These are phyloP conservation scores for Poecile montanus DNA, from an alignment of 2,797 vertebrate species.

Conservation along the genomic window DNA sequence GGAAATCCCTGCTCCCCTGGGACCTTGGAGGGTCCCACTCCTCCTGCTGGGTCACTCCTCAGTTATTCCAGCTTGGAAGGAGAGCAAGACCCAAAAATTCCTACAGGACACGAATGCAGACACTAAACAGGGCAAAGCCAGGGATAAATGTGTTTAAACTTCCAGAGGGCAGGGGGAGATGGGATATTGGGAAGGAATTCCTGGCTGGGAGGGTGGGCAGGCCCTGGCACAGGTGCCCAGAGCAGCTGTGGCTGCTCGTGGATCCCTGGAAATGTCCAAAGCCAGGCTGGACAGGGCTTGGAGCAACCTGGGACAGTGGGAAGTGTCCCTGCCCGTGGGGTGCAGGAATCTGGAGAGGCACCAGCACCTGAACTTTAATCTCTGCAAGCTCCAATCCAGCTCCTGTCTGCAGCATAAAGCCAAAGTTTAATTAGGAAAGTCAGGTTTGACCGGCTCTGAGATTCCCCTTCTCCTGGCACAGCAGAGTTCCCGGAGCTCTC, in stretches of 20 bases:
- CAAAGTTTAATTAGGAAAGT: background rate
- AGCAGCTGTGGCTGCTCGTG: background rate
- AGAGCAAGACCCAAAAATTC: background rate
- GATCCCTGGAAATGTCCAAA: background rate
- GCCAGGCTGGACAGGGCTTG: accelerated
- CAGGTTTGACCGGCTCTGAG: slow-evolving; percentile 8
- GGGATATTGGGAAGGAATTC: background rate
- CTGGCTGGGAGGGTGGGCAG: background rate
- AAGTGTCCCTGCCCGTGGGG: background rate
- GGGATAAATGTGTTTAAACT: background rate
- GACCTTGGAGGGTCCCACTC: background rate
- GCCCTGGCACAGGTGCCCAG: background rate
- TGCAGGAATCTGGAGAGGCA: background rate
- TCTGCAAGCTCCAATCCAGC: background rate
- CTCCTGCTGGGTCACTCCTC: background rate
- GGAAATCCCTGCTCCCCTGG: background rate
- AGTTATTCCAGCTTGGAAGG: background rate
- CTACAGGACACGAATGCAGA: background rate
- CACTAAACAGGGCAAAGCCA: background rate
- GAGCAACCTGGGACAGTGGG: accelerated
- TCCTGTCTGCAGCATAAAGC: background rate
- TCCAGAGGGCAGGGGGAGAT: background rate
- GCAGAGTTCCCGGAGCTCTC: background rate
- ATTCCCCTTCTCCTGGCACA: slow-evolving; percentile 14
- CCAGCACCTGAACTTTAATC: background rate